Percentiles rank a stretch among this genome's conserved stretches.
Conservation (phyloP, 2,797 vertebrate species). For the Malacoctenus gilli region DNA sequence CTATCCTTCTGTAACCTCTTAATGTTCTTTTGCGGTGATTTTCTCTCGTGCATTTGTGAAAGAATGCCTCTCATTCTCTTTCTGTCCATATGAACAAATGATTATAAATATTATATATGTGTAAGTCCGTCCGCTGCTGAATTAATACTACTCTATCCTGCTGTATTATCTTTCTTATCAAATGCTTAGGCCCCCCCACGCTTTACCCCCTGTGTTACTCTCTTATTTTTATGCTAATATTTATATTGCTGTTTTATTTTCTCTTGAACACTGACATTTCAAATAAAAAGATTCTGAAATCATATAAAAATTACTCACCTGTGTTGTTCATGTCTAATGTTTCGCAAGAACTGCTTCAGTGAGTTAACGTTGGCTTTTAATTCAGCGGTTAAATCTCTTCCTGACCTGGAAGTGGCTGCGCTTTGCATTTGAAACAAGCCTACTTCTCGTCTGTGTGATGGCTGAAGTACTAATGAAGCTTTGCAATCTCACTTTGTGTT, state of each 20-base stretch:
- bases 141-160: slow-evolving; percentile 83
- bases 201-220: slow-evolving; percentile 85
- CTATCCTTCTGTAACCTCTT: slow-evolving; percentile 80
- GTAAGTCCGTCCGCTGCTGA: slow-evolving; percentile 82
- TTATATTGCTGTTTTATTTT: slow-evolving; percentile 99
- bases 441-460: too few species aligned
- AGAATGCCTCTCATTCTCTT: slow-evolving; percentile 82
- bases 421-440: slow-evolving; percentile 5
- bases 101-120: slow-evolving; percentile 86
- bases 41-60: slow-evolving; percentile 85
- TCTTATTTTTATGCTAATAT: slow-evolving; percentile 99
- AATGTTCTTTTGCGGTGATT: slow-evolving; percentile 84
- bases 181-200: slow-evolving; percentile 84
- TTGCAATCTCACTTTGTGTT: too few species aligned
- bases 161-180: slow-evolving; percentile 89
- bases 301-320: slow-evolving; percentile 35
- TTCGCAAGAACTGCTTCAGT: not conserved
- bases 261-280: slow-evolving; percentile 92
- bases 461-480: too few species aligned
- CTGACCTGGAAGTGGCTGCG: not conserved
- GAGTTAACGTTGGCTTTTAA: not conserved
- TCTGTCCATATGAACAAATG: slow-evolving; percentile 86
- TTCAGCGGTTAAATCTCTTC: not conserved
- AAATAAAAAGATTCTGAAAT: slow-evolving; percentile 95
- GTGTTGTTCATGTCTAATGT: slow-evolving; percentile 28